Evolutionary conservation across 2,888 invertebrate genomes (phyloP), one percentile per base, ranked within the genome.

Genomic region (Nomada ruficornis): DNA sequence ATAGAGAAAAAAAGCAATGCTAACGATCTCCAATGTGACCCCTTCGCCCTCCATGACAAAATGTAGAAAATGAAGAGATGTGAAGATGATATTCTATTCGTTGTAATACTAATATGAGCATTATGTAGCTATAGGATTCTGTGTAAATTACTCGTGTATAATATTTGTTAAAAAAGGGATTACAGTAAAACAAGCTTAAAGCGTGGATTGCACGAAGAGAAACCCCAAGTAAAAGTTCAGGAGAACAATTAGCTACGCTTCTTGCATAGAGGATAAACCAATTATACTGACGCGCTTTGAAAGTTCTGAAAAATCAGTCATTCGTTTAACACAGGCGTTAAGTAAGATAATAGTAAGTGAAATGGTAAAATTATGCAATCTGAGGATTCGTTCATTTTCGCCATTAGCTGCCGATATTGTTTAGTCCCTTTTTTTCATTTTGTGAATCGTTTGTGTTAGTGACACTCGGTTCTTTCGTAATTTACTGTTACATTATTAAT

Each of bases 101-200:
- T 92, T 92, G 93, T 92, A 92, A 93, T 92, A 92, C 91, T 92
- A 92, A 88, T 89, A 91, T 92, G 93, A 92, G 92, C 92, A 93
- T 93, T 92, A 91, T 91, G 89, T 91, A 89, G 86, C 85, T 90
- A 89, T 89, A 91, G 89, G 86, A 91, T 91, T 82, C 88, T 89
- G 88, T 88, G 85, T 89, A 87, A 88, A 86, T 89, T 90, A 88
- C 80, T 88, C 85, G 76, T 80, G 87, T 89, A 80, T 89, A 87
- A 86, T 90, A 88, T 88, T 86, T 78, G 83, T 90, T 90, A 89
- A 88, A 90, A 90, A 89, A 15, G 15, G 85, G 88, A 90, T 90
- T 91, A 91, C 89, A 89, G 81, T 90, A 89, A 90, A 91, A 91
- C 87, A 89, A 90, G 82, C 90, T 89, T 86, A 81, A 88, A 77